phyloP scores from a whole-genome alignment of 2,888 invertebrate species.

The Erynnis tages region DNA sequence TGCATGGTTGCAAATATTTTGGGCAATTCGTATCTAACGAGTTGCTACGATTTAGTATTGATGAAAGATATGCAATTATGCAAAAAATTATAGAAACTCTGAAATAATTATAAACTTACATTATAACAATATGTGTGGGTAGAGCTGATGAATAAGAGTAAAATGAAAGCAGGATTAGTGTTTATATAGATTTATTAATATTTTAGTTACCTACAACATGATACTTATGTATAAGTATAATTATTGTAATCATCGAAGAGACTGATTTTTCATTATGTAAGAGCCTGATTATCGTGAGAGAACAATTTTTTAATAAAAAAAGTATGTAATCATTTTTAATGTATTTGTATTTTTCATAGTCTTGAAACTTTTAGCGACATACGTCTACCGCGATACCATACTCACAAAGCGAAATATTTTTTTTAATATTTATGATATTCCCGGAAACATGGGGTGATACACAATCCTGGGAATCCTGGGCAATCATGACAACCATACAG shows the following conservation, averaged over 20 bases:
- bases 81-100: constrained; percentile 31
- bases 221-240: too few relatives aligned
- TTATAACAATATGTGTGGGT: constrained; percentile 2
- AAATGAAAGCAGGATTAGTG: constrained; percentile 11
- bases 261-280: too few relatives aligned
- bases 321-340: background rate
- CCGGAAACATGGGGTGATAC: constrained; percentile 5
- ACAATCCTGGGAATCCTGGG: constrained; percentile 14
- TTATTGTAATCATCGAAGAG: too few relatives aligned
- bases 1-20: constrained; percentile 32
- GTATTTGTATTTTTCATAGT: background rate
- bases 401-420: background rate
- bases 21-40: constrained; percentile 31
- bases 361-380: background rate
- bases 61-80: constrained; percentile 31
- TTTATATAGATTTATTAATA: too few relatives aligned
- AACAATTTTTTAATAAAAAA: background rate
- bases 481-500: constrained; percentile 8
- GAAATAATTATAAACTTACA: constrained; percentile 18
- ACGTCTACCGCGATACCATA: background rate
- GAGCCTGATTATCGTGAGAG: background rate
- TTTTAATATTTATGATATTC: constrained; percentile 3
- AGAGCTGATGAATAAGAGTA: constrained; percentile 8
- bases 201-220: too few relatives aligned
- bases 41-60: constrained; percentile 29